Base-by-base conservation (phyloP, 2,113 vertebrate genomes). In the Charadrius vociferus region DNA sequence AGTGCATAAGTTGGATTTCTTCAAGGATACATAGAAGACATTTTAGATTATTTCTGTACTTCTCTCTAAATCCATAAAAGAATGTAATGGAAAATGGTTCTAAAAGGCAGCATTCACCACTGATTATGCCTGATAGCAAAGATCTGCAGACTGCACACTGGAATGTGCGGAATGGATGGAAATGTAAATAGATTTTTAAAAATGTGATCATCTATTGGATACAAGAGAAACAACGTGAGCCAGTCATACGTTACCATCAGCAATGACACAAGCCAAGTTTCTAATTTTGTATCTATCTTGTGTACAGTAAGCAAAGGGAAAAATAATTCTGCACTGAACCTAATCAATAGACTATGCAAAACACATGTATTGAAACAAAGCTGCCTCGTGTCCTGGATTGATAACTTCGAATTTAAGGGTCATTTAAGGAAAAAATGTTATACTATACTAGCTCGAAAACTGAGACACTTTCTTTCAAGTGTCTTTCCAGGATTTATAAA, bases 241-340 rank as follows among this genome's bases (percentile, higher is more conserved):
- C 34, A 81, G 78, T 77, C 68, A 74, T 52, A 89, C 4, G 8
- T 61, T 86, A 73, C 17, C 67, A 90, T 26, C 79, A 84, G 27
- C 74, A 92, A 53, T 72, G 79, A 94, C 85, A 92, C 24, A 95
- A 70, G 30, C 23, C 41, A 63, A 66, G 68, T 81, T 97, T 90
- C 92, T 95, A 97, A 95, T 92, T 96, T 86, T 92, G 88, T 93
- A 94, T 36, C 41, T 93, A 94, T 36, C 41, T 90, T 90, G 78
- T 92, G 93, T 95, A 95, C 89, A 95, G 56, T 78, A 86, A 84
- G 75, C 6, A 1, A 67, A 79, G n/a, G 70, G 74, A 74, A 94
- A 90, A 94, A 85, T 77, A 94, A 84, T 77, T 84, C 77, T 62
- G 43, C 18, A 65, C 41, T 55, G 15, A 93, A 34, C n/a, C 36